Percentiles rank a stretch among this genome's conserved stretches.
Conservation (phyloP, 2,113 vertebrate species). For the Pogonocichla stellata region DNA sequence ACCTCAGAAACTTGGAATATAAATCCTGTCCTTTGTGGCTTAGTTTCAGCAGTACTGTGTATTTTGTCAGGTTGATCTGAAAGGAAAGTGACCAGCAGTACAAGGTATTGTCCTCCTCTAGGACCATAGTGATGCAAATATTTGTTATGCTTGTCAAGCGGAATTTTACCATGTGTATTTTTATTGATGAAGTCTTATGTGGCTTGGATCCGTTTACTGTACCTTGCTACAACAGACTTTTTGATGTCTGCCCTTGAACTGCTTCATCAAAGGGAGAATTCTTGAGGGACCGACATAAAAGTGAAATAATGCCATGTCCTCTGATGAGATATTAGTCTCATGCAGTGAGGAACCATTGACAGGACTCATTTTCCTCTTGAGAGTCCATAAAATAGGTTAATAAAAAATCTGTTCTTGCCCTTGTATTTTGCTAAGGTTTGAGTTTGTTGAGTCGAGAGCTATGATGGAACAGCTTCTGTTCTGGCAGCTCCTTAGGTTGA, state of each 20-base stretch:
- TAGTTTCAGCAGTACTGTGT: neutral
- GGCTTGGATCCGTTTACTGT: neutral
- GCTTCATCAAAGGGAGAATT: constrained; percentile 35
- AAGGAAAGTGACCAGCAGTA: neutral
- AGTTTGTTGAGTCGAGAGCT: neutral
- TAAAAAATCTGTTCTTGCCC: constrained; percentile 3
- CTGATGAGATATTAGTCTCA: neutral
- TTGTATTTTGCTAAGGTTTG: neutral
- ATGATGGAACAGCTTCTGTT: neutral
- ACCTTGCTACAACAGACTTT: neutral
- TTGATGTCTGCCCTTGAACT: constrained; percentile 55
- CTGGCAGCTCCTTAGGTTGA: neutral
- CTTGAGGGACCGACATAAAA: constrained; percentile 30
- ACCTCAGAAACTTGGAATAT: neutral
- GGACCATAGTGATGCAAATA: neutral
- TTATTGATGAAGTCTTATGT: neutral
- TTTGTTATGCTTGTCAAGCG: neutral
- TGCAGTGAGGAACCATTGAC: neutral
- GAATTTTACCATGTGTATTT: neutral
- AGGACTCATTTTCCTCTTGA: constrained; percentile 15
- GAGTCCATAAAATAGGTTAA: constrained; percentile 53
- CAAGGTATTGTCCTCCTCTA: neutral
- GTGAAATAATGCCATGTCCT: constrained; percentile 38
- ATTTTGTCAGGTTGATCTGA: neutral
- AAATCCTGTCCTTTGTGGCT: neutral